Conservation (phyloP, 2,888 invertebrate genomes). For the Lydus trimaculatus region DNA sequence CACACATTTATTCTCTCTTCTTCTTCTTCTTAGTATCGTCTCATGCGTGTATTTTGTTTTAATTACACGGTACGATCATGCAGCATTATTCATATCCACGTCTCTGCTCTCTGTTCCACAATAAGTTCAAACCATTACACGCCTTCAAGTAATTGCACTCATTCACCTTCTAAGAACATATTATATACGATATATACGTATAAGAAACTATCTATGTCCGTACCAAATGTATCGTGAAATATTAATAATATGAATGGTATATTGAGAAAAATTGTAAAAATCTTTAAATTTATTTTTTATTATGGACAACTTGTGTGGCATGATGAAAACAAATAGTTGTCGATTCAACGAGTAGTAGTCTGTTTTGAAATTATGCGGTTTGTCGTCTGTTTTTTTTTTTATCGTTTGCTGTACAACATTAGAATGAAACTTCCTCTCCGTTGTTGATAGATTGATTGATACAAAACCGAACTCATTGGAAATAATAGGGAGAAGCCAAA, state of each 20-base stretch:
- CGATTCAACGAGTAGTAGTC: conserved; percentile 49
- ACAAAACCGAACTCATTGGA: conserved; percentile 39
- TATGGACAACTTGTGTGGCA: conserved; percentile 38
- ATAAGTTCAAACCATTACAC: conserved; percentile 56
- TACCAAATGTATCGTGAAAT: conserved; percentile 34
- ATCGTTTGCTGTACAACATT: conserved; percentile 19
- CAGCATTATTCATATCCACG: conserved; percentile 60
- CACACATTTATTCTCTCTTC: neutral
- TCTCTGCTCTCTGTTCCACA: conserved; percentile 51
- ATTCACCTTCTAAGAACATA: conserved; percentile 53
- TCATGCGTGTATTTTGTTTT: conserved; percentile 58
- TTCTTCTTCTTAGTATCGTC: conserved; percentile 9
- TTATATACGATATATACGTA: conserved; percentile 12
- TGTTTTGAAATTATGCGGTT: conserved; percentile 49
- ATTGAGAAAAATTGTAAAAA: neutral
- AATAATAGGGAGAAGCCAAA: conserved; percentile 47
- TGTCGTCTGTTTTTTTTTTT: conserved; percentile 25
- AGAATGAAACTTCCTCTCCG: conserved; percentile 10
- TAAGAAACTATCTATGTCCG: conserved; percentile 31
- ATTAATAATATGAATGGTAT: conserved; percentile 30
- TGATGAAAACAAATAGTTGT: conserved; percentile 40
- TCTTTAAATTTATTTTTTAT: neutral
- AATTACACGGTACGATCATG: conserved; percentile 59
- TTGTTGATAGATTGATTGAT: conserved; percentile 33
- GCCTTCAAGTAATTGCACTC: conserved; percentile 56